phyloP scores from a whole-genome alignment of 92 coral and sea anemone species.

The Blastomussa wellsi region DNA sequence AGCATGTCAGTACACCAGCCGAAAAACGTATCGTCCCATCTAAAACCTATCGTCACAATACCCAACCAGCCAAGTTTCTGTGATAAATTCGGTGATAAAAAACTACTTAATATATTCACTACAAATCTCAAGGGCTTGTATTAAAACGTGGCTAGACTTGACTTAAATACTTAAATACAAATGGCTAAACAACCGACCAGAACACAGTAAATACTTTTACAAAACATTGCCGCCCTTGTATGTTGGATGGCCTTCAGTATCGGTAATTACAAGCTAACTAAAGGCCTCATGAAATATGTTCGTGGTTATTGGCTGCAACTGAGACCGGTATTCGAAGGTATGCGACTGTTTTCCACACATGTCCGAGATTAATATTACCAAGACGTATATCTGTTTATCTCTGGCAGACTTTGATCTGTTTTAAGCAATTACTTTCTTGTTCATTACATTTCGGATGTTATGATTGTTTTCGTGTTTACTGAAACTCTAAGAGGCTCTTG shows the following conservation, averaged over 20 bases:
- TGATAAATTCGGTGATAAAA: too few relatives aligned
- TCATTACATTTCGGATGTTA: not conserved
- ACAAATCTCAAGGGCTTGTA: not conserved
- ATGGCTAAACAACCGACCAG: not conserved
- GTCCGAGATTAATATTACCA: conserved; percentile 5
- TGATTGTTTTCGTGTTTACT: not conserved
- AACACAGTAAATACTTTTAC: not conserved
- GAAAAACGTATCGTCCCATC: too few relatives aligned
- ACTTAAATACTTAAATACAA: not conserved
- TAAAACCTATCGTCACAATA: too few relatives aligned
- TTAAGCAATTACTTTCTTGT: not conserved
- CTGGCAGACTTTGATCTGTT: conserved; percentile 12
- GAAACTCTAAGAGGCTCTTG: conserved; percentile 10
- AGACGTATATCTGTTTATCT: conserved; percentile 13
- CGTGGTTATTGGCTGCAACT: not conserved
- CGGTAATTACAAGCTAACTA: not conserved
- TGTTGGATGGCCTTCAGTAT: not conserved
- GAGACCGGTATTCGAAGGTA: not conserved
- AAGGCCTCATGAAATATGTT: not conserved
- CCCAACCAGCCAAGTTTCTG: too few relatives aligned
- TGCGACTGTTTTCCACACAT: not conserved
- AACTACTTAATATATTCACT: not conserved
- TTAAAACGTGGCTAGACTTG: not conserved
- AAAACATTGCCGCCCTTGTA: not conserved
- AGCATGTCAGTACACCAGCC: not conserved